A percentile compares a stretch with the other conserved stretches of the same genome.
Evolutionary conservation across 2,888 invertebrate species (phyloP).

Genomic region (Loripinus fragilis): DNA sequence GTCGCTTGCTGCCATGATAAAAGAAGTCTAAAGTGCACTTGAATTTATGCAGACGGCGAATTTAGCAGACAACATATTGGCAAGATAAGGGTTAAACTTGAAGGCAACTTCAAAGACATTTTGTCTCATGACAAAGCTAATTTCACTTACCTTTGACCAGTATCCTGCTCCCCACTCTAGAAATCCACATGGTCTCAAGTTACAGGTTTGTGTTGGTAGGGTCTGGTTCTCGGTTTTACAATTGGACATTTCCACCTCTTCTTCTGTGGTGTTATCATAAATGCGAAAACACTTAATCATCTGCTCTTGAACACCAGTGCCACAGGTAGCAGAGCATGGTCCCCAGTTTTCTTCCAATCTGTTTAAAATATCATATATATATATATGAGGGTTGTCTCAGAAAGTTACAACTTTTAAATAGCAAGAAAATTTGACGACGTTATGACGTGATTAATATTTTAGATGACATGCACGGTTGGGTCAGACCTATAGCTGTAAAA

Average conservation of each 20-base stretch:
- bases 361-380: too few species aligned
- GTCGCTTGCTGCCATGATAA: too few species aligned
- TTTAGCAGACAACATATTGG: not conserved
- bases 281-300: conserved; percentile 50
- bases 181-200: conserved; percentile 37
- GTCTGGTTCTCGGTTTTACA: conserved; percentile 35
- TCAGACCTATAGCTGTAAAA: too few species aligned
- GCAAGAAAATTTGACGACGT: too few species aligned
- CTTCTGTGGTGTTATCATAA: not conserved
- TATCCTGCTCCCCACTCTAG: conserved; percentile 55
- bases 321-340: conserved; percentile 72
- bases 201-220: conserved; percentile 27
- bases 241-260: not conserved
- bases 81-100: too few species aligned
- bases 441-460: too few species aligned
- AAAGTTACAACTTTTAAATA: too few species aligned
- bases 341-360: conserved; percentile 25
- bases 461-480: too few species aligned
- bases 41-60: not conserved
- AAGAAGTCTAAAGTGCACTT: too few species aligned
- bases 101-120: too few species aligned
- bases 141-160: conserved; percentile 55
- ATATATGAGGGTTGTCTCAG: too few species aligned
- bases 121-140: too few species aligned
- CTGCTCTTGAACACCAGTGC: conserved; percentile 60